Evolutionary conservation across 2,113 vertebrate genomes (phyloP), one percentile per base, ranked within the genome.

Genomic region (Carassius auratus): DNA sequence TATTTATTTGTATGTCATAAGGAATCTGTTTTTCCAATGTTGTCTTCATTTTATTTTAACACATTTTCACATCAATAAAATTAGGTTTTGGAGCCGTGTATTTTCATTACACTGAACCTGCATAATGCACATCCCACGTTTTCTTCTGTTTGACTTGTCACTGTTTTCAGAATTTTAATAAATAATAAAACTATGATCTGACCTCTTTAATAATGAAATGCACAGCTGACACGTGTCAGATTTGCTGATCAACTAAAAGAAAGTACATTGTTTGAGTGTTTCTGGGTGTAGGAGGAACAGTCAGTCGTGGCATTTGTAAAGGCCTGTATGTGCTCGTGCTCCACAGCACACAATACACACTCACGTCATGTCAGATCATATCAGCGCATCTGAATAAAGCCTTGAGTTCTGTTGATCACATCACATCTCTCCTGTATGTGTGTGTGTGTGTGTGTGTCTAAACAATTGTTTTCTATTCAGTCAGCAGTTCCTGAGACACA

Each of bases 401-500:
- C 26, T 83, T 76, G 17, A 62, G 8, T 42, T 73, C 69, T 42
- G 69, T 64, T 64, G 23, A 64, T 64, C 62, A 64, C 62, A 26
- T 73, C 21, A 42, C 36, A 71, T 42, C 8, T 12, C 23, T 45
- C 42, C 42, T 45, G 45, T 36, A 5, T 38, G 7, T 84, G 4
- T 59, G 77, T 68, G 87, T 69, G 62, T 68, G 64, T 68, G 64
- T 81, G 23, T 21, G 13, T 81, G 73, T 84, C 26, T 77, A 13
- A 84, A 2, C 61, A 26, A 76, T 3, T 76, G 75, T 76, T 55
- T 7, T 87, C 45, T 45, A n/a, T 89, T 84, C 90, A 95, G 94
- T 91, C 81, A 0, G 88, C 91, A 26, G 81, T 92, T 8, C 88
- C 93, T 0, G 93, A 92, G 26, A 75, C 91, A 57, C 88, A 92